Evolutionary conservation across 2,113 vertebrate genomes (phyloP).

Genomic region (Erythrolamprus reginae): DNA sequence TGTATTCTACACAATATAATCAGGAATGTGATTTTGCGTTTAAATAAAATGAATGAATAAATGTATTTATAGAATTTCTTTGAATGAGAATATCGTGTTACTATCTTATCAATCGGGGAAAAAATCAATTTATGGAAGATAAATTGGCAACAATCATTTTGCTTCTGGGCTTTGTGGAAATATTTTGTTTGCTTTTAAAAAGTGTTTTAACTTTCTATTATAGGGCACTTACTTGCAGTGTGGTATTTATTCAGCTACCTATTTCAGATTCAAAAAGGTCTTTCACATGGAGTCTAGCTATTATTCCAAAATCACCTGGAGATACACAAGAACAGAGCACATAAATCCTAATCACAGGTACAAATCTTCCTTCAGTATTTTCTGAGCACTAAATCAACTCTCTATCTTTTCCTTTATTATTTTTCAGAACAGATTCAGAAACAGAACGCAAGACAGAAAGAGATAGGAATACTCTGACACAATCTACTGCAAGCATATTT

Average conservation of each 20-base stretch:
- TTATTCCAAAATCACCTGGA: conserved; percentile 38
- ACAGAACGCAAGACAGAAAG: conserved; percentile 43
- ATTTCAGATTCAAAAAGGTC: conserved; percentile 52
- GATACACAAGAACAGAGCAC: conserved; percentile 41
- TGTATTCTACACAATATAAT: not conserved
- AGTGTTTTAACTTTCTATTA: not conserved
- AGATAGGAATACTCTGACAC: conserved; percentile 21
- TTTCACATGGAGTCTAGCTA: conserved; percentile 34
- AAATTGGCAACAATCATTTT: not conserved
- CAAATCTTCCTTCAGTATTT: conserved; percentile 52
- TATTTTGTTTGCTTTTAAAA: not conserved
- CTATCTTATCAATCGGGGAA: not conserved
- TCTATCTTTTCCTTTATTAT: conserved; percentile 53
- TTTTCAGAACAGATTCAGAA: conserved; percentile 42
- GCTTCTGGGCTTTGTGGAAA: not conserved
- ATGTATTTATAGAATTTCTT: not conserved
- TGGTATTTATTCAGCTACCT: conserved; percentile 29
- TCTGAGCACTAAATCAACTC: conserved; percentile 58
- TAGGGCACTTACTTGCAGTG: not conserved
- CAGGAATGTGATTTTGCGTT: not conserved
- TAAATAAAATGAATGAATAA: not conserved
- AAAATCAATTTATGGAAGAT: not conserved
- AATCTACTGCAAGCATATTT: not conserved
- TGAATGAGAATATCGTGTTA: not conserved
- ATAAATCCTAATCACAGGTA: conserved; percentile 60